Percentiles rank a stretch among this genome's conserved stretches.
These are phyloP conservation scores for Sinocyclocheilus maitianheensis DNA, from an alignment of 2,113 vertebrate genomes.

Conservation along the genomic window DNA sequence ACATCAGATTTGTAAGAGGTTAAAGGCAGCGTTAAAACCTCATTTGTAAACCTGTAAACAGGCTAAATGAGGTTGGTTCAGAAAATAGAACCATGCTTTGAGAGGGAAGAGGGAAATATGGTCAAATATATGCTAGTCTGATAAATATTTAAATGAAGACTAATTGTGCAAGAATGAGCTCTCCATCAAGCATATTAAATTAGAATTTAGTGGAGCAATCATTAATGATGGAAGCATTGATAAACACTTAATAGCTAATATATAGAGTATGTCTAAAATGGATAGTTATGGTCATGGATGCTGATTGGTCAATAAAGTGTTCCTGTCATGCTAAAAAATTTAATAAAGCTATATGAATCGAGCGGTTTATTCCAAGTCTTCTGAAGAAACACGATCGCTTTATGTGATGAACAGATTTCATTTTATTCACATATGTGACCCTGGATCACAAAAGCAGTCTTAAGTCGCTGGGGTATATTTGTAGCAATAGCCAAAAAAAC, in stretches of 20 bases:
- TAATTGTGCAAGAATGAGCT: not conserved
- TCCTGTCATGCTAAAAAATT: not conserved
- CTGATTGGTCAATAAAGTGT: not conserved
- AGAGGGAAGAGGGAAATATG: slow-evolving; percentile 58
- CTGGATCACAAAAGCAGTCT: no score
- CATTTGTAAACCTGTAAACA: slow-evolving; percentile 48
- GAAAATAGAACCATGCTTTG: slow-evolving; percentile 46
- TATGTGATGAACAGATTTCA: not conserved
- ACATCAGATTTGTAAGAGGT: slow-evolving; percentile 9
- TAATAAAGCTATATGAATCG: not conserved
- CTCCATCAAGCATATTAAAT: not conserved
- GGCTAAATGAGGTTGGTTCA: slow-evolving; percentile 58
- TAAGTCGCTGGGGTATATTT: no score
- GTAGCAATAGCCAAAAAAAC: no score
- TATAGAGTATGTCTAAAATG: not conserved
- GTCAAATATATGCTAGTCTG: slow-evolving; percentile 25
- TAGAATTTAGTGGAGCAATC: not conserved
- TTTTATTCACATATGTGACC: not conserved
- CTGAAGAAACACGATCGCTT: no score
- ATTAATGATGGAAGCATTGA: not conserved
- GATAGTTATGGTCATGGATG: not conserved
- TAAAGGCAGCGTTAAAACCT: slow-evolving; percentile 30
- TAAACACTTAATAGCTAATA: slow-evolving; percentile 18
- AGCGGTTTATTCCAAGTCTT: not conserved
- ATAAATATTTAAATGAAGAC: not conserved